These are phyloP conservation scores for Metopia argyrocephala DNA, from an alignment of 2,888 invertebrate species.

Conservation along the genomic window DNA sequence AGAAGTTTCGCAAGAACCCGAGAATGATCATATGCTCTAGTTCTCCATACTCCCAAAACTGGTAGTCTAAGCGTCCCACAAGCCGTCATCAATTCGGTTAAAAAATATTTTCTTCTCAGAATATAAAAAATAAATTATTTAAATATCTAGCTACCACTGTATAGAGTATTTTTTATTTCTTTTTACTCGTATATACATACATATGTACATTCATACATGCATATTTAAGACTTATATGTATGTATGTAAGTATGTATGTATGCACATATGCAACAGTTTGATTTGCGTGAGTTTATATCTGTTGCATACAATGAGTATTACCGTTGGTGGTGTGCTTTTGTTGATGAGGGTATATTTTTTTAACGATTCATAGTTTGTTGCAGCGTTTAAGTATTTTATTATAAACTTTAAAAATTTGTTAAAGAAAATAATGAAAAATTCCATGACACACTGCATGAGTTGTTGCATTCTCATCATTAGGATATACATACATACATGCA, in stretches of 20 bases:
- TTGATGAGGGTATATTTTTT: not conserved
- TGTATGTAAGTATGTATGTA: not conserved
- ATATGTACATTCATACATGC: not conserved
- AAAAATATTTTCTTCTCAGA: too few species aligned
- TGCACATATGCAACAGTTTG: conserved; percentile 1
- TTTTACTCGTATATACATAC: not conserved
- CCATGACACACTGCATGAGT: not conserved
- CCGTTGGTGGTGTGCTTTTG: not conserved
- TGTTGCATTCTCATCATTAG: not conserved
- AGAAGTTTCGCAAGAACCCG: too few species aligned
- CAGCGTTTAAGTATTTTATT: not conserved
- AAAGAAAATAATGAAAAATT: not conserved
- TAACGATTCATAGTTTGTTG: not conserved
- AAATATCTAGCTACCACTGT: not conserved
- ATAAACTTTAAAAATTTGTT: not conserved
- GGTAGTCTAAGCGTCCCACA: too few species aligned
- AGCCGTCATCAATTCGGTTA: too few species aligned
- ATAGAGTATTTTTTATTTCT: not conserved
- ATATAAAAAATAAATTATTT: too few species aligned
- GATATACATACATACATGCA: not conserved
- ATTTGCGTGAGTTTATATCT: not conserved
- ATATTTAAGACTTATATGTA: too few species aligned
- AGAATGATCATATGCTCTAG: too few species aligned
- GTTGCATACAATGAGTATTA: not conserved
- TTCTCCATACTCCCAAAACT: too few species aligned